phyloP scores from a whole-genome alignment of 2,113 vertebrate species.

The Pelobates fuscus region DNA sequence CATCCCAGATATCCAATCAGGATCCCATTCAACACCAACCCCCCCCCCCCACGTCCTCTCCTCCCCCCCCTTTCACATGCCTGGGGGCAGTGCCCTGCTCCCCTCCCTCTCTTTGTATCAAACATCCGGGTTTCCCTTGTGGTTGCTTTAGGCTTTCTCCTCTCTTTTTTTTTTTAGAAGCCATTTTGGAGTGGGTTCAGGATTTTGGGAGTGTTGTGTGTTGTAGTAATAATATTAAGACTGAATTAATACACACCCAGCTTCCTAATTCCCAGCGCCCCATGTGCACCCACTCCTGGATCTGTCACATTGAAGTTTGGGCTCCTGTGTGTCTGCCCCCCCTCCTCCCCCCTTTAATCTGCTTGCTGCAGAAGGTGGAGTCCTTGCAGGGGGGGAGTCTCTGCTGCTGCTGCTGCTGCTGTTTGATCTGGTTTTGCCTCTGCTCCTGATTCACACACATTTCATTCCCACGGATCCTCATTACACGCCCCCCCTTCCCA shows the following conservation, averaged over 20 bases:
- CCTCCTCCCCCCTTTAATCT: constrained; percentile 25
- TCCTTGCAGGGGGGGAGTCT: constrained; percentile 32
- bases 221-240: constrained; percentile 32
- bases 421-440: constrained; percentile 39
- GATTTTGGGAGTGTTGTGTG: constrained; percentile 53
- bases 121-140: constrained; percentile 90
- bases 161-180: constrained; percentile 71
- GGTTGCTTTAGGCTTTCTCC: constrained; percentile 66
- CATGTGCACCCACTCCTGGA: neutral
- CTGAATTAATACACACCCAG: constrained; percentile 61
- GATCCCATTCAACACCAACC: too few relatives aligned
- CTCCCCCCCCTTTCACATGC: constrained; percentile 34
- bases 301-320: constrained; percentile 47
- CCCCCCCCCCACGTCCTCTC: constrained; percentile 4
- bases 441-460: constrained; percentile 40
- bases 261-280: constrained; percentile 36
- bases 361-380: constrained; percentile 50
- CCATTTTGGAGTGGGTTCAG: constrained; percentile 68
- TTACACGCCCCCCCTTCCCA: constrained; percentile 41
- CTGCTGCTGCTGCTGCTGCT: constrained; percentile 21
- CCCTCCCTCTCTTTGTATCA: constrained; percentile 78
- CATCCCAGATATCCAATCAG: constrained; percentile 1
- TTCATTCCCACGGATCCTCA: constrained; percentile 48
- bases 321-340: constrained; percentile 40
- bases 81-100: constrained; percentile 43